Evolutionary conservation across 2,113 vertebrate species (phyloP), one percentile per base, ranked within the genome.

Genomic region (Abramis brama): DNA sequence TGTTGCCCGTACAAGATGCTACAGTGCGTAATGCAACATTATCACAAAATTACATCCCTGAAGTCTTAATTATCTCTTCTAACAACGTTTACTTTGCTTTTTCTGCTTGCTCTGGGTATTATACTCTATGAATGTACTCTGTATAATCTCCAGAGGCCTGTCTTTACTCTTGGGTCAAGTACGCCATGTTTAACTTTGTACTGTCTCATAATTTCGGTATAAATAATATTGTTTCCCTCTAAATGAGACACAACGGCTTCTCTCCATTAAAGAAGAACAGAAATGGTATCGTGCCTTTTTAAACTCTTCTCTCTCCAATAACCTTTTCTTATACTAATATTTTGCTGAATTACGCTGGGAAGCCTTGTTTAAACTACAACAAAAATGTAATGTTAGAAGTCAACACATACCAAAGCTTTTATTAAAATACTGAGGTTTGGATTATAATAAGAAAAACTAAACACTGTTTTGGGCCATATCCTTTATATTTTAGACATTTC

Each of bases 201-300:
- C 79, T 47, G 79, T 80, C 79, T 66, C 8, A 25, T 11, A 30
- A 64, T 64, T 39, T 81, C 39, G 25, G 59, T 60, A 47, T 81
- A 81, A 81, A 81, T 80, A 64, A 80, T 81, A 64, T 81, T 81
- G 39, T 47, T 81, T 64, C 39, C 59, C 45, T 66, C 59, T 81
- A 47, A 81, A 81, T 66, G 79, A 81, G 79, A 45, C 79, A 30
- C 79, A 64, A 30, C 59, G 79, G 79, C 79, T 81, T 81, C 79
- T 81, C 79, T 64, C 79, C 59, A 81, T 81, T 81, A 66, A 81
- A 81, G 47, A 66, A 66, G 79, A 81, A 81, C 79, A 64, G 59
- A 47, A 45, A 36, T 60, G 33, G 78, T 62, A 36, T 27, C 2
- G 4, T 80, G 59, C 33, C 78, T 80, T 80, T 62, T 45, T 62